Evolutionary conservation across 2,797 vertebrate genomes (phyloP).

Genomic region (Clarias platycephalus): DNA sequence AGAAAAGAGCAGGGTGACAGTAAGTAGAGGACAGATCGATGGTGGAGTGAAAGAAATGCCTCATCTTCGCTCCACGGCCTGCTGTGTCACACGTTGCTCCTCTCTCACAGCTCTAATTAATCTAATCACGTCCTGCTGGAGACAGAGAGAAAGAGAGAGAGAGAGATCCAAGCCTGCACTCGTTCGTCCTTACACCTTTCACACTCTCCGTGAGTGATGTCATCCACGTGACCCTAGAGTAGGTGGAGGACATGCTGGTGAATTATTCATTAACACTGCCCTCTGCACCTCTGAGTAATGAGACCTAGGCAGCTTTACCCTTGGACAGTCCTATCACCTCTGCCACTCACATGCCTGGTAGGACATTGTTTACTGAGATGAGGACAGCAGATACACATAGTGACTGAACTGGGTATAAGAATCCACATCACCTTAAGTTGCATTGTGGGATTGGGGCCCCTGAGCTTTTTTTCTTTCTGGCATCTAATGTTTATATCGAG

Average conservation of each 20-base stretch:
- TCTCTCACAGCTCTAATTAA: slow-evolving; percentile 56
- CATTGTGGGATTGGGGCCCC: background rate
- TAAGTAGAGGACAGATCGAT: slow-evolving; percentile 75
- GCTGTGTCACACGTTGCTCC: slow-evolving; percentile 72
- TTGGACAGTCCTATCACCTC: slow-evolving; percentile 34
- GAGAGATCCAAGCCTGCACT: slow-evolving; percentile 19
- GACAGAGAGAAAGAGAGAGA: slow-evolving; percentile 12
- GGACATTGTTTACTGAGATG: slow-evolving; percentile 23
- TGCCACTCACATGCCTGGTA: slow-evolving; percentile 29
- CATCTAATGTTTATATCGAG: background rate
- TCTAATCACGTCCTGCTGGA: slow-evolving; percentile 52
- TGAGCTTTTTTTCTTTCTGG: background rate
- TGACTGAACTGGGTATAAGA: background rate
- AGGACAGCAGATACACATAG: background rate
- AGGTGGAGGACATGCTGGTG: slow-evolving; percentile 52
- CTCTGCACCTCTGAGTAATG: slow-evolving; percentile 27
- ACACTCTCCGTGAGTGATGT: slow-evolving; percentile 39
- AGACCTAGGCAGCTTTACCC: slow-evolving; percentile 30
- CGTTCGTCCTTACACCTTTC: slow-evolving; percentile 31
- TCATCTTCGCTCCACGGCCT: slow-evolving; percentile 69
- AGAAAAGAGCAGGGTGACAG: slow-evolving; percentile 59
- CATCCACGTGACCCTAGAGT: slow-evolving; percentile 39
- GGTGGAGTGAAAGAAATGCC: slow-evolving; percentile 69
- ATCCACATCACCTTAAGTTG: background rate
- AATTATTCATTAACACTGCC: slow-evolving; percentile 55